phyloP scores from a whole-genome alignment of 2,797 vertebrate genomes.

The Streptopelia turtur region DNA sequence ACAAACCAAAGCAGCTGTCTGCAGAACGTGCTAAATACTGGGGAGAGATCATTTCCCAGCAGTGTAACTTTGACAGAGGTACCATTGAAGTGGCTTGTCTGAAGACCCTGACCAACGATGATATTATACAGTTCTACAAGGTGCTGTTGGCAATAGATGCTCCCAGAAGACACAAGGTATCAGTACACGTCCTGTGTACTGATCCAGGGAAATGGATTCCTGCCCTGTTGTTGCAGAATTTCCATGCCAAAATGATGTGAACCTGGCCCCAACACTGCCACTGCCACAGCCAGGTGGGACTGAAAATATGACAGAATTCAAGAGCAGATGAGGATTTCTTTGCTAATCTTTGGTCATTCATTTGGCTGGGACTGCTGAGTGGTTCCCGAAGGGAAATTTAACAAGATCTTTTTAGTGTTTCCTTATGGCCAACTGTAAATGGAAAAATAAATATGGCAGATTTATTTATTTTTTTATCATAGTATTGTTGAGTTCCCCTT shows the following conservation, averaged over 20 bases:
- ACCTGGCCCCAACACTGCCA: constrained; percentile 91
- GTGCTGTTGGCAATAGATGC: constrained; percentile 91
- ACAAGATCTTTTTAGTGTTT: not conserved
- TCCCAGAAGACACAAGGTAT: constrained; percentile 95
- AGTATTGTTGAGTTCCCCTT: not conserved
- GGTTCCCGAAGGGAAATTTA: not conserved
- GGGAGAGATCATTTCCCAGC: constrained; percentile 98
- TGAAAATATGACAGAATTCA: constrained; percentile 95
- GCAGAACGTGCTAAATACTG: constrained; percentile 98
- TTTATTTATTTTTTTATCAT: not conserved
- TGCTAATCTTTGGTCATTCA: not conserved
- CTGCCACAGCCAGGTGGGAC: constrained; percentile 86
- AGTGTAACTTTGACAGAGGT: constrained; percentile 98
- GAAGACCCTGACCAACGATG: constrained; percentile 93
- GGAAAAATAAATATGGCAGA: not conserved
- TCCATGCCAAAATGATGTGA: constrained; percentile 95
- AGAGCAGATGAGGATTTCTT: constrained; percentile 79
- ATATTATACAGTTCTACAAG: constrained; percentile 92
- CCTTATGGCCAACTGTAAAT: not conserved
- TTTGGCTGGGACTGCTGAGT: not conserved
- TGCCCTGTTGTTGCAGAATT: constrained; percentile 96
- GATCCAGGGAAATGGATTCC: constrained; percentile 97
- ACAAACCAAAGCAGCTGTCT: constrained; percentile 98
- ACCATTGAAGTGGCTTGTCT: constrained; percentile 95
- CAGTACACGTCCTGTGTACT: constrained; percentile 95